phyloP scores from a whole-genome alignment of 2,797 vertebrate species.

The Sphenopsis melanotis region DNA sequence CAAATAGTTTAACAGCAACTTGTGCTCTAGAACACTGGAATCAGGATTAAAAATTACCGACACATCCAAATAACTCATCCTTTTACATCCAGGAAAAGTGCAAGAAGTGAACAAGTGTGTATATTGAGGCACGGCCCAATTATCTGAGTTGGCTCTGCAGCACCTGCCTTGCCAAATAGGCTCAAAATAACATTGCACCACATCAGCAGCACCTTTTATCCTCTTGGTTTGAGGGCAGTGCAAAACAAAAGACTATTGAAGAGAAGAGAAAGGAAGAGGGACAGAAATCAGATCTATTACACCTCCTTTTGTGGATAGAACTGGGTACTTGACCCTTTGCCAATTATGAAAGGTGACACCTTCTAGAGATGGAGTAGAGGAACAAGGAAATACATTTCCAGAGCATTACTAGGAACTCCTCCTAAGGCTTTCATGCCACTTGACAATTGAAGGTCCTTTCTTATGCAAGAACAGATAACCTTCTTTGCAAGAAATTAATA shows the following conservation, averaged over 20 bases:
- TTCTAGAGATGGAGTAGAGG: background rate
- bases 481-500: slow-evolving; percentile 1
- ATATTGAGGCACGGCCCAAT: background rate
- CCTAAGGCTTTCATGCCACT: background rate
- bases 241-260: background rate
- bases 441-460: background rate
- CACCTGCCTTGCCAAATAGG: background rate
- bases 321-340: background rate
- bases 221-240: background rate
- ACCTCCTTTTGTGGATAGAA: background rate
- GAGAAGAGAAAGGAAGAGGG: background rate
- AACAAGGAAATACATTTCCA: background rate
- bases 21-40: background rate
- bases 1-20: background rate
- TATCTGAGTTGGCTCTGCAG: background rate
- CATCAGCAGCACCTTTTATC: background rate
- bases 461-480: slow-evolving; percentile 2
- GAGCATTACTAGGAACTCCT: background rate
- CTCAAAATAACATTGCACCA: background rate
- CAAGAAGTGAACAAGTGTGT: background rate
- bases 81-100: background rate
- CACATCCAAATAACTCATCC: background rate
- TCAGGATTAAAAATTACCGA: background rate
- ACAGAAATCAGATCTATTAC: background rate
- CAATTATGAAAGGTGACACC: background rate